Conservation (phyloP, 1,140 invertebrate genomes). For the Pomacea maculata region DNA sequence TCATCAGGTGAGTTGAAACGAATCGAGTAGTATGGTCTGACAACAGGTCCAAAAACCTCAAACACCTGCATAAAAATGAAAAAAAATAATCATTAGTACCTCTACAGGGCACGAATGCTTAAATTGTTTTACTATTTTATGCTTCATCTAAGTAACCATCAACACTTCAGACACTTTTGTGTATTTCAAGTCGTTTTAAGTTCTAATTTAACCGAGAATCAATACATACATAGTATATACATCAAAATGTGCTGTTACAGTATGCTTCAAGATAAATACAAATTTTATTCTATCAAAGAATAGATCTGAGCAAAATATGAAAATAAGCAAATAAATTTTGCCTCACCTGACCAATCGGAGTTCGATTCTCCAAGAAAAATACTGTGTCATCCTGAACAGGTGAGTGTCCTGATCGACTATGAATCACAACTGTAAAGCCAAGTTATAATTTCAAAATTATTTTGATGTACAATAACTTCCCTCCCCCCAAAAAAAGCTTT, state of each 20-base stretch:
- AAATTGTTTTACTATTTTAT: no score
- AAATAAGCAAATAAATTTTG: no score
- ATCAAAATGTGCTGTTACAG: no score
- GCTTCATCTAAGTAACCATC: no score
- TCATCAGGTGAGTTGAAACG: constrained; percentile 83
- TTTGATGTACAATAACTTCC: no score
- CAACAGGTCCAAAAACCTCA: constrained; percentile 88
- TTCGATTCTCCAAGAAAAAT: constrained; percentile 73
- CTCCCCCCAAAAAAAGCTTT: background rate
- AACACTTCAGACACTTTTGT: background rate
- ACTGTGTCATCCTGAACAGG: constrained; percentile 85
- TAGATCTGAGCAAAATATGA: no score
- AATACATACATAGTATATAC: no score
- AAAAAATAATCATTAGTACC: background rate
- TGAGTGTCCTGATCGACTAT: constrained; percentile 74
- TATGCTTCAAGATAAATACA: no score
- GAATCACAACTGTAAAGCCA: constrained; percentile 75
- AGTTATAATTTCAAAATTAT: background rate
- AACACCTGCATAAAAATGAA: constrained; percentile 70
- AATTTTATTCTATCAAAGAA: no score
- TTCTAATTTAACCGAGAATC: no score
- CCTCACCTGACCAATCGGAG: constrained; percentile 50
- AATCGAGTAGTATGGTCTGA: constrained; percentile 81
- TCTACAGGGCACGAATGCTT: no score
- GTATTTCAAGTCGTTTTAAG: no score